A percentile compares a stretch with the other conserved stretches of the same genome.
These are phyloP conservation scores for Steinernema scapterisci DNA, from an alignment of 2,888 invertebrate species.

Conservation along the genomic window DNA sequence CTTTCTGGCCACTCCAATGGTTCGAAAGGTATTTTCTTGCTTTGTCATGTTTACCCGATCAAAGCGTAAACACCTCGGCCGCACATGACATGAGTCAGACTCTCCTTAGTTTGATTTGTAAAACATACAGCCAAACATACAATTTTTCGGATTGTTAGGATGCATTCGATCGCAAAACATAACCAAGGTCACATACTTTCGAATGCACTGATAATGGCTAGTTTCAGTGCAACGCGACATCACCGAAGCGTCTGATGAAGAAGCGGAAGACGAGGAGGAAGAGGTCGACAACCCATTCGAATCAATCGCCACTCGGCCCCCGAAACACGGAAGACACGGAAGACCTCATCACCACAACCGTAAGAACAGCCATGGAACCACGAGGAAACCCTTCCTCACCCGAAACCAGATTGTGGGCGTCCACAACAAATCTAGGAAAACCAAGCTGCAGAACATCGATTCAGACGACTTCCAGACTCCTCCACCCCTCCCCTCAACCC, in stretches of 20 bases:
- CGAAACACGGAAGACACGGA: background rate
- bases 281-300: conserved; percentile 15
- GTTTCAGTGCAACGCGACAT: background rate
- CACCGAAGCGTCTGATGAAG: background rate
- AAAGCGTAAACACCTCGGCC: too few relatives aligned
- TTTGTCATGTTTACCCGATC: too few relatives aligned
- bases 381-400: background rate
- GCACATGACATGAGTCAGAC: too few relatives aligned
- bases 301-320: background rate
- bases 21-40: too few relatives aligned
- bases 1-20: too few relatives aligned
- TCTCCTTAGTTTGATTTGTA: too few relatives aligned
- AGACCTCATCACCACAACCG: background rate
- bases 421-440: background rate
- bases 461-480: background rate
- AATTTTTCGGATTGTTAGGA: too few relatives aligned
- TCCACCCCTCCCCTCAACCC: conserved; percentile 3
- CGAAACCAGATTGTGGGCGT: background rate
- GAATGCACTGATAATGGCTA: background rate
- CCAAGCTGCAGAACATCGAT: background rate
- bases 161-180: too few relatives aligned
- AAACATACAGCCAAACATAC: too few relatives aligned
- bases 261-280: background rate
- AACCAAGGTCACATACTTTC: background rate
- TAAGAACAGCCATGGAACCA: background rate